phyloP scores from a whole-genome alignment of 1,140 invertebrate genomes.

The Triops cancriformis region DNA sequence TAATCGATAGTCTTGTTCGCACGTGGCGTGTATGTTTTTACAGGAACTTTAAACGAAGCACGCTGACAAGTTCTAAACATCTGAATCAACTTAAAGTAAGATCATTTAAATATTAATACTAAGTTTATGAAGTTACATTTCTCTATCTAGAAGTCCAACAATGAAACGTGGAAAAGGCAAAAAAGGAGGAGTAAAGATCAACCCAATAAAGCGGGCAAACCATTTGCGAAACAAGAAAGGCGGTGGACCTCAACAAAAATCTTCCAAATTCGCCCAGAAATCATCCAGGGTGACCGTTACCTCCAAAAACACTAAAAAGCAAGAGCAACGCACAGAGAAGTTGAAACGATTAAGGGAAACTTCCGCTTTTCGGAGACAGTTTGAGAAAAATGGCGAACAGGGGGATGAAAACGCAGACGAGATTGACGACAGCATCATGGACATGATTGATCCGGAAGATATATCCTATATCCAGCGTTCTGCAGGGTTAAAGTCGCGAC shows the following conservation, averaged over 20 bases:
- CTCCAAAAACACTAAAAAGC: slow-evolving; percentile 2
- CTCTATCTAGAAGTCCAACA: background rate
- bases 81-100: background rate
- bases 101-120: background rate
- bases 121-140: background rate
- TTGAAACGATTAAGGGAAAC: slow-evolving; percentile 16
- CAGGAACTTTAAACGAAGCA: background rate
- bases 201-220: slow-evolving; percentile 22
- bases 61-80: background rate
- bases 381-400: background rate
- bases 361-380: background rate
- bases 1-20: background rate
- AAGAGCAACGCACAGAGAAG: background rate
- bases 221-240: slow-evolving; percentile 26
- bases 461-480: slow-evolving; percentile 14
- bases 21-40: background rate
- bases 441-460: slow-evolving; percentile 26
- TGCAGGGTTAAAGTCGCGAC: background rate
- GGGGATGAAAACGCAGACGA: slow-evolving; percentile 10
- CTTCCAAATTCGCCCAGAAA: background rate
- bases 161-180: slow-evolving; percentile 22
- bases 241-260: background rate
- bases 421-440: slow-evolving; percentile 11
- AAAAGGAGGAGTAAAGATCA: slow-evolving; percentile 20
- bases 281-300: background rate